These are phyloP conservation scores for Phocides pigmalion DNA, from an alignment of 1,140 invertebrate species.

Conservation along the genomic window DNA sequence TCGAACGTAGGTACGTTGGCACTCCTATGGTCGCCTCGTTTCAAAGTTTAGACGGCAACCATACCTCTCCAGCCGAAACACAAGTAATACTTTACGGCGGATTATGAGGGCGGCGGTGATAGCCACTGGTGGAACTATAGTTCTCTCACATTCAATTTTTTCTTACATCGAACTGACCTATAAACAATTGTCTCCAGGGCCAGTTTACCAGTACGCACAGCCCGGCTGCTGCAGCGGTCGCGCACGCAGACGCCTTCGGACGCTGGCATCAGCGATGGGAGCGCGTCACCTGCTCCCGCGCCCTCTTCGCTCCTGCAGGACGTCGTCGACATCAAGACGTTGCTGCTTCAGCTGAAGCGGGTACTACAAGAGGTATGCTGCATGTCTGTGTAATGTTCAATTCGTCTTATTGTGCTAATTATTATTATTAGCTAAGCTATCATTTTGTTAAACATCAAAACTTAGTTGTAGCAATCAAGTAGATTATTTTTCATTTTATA, in stretches of 20 bases:
- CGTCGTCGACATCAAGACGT: slow-evolving; percentile 90
- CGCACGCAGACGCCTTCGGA: slow-evolving; percentile 81
- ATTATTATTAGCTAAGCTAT: neutral
- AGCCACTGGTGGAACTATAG: no score
- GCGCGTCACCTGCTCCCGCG: slow-evolving; percentile 82
- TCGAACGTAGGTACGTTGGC: no score
- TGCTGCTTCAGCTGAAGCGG: slow-evolving; percentile 90
- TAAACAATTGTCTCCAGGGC: slow-evolving; percentile 60
- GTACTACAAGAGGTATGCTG: slow-evolving; percentile 89
- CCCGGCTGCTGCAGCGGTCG: slow-evolving; percentile 82
- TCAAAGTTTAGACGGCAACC: no score
- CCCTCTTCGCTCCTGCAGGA: slow-evolving; percentile 90
- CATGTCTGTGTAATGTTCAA: neutral
- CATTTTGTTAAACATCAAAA: no score
- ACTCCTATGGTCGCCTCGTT: no score
- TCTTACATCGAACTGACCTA: no score
- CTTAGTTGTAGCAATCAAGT: no score
- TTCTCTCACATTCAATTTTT: no score
- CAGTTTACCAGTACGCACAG: slow-evolving; percentile 77
- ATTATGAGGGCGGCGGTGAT: no score
- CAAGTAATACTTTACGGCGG: no score
- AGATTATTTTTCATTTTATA: no score
- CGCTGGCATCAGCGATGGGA: slow-evolving; percentile 63
- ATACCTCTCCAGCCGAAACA: no score
- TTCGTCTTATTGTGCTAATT: neutral